Conservation (phyloP, 2,888 invertebrate species). For the Dicranocentrus wangi region DNA sequence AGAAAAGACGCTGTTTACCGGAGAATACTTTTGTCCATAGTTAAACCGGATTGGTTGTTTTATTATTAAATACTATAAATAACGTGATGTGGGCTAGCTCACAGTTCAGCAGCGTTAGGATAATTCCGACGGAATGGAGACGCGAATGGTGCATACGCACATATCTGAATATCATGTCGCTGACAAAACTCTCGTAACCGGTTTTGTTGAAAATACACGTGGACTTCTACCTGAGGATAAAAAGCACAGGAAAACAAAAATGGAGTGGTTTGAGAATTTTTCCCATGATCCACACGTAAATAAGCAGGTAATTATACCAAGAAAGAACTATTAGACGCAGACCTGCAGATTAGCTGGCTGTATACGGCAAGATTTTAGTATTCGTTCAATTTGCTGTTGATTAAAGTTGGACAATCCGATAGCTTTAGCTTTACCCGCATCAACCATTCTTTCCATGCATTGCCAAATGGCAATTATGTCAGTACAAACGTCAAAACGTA, state of each 20-base stretch:
- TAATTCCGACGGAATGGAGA: too few relatives aligned
- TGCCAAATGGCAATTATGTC: slow-evolving; percentile 86
- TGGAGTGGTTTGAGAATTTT: too few relatives aligned
- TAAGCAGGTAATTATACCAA: background rate
- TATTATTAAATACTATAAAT: too few relatives aligned
- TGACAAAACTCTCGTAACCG: too few relatives aligned
- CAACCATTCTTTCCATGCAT: slow-evolving; percentile 82
- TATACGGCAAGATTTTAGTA: slow-evolving; percentile 79
- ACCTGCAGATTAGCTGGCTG: slow-evolving; percentile 80
- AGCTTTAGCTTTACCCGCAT: slow-evolving; percentile 82
- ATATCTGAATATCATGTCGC: too few relatives aligned
- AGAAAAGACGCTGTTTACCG: too few relatives aligned
- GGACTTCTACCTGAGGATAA: slow-evolving; percentile 80
- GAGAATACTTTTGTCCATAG: background rate
- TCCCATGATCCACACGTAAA: too few relatives aligned
- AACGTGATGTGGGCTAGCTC: too few relatives aligned
- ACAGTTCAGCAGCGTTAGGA: slow-evolving; percentile 48
- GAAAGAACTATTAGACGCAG: too few relatives aligned
- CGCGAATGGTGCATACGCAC: too few relatives aligned
- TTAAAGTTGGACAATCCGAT: slow-evolving; percentile 92
- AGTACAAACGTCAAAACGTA: slow-evolving; percentile 80
- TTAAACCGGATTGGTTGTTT: slow-evolving; percentile 26
- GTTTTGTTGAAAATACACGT: slow-evolving; percentile 85
- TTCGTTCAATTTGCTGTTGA: slow-evolving; percentile 81
- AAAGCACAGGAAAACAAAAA: background rate